Evolutionary conservation across 2,113 vertebrate species (phyloP).

Genomic region (Sebastes fasciatus): DNA sequence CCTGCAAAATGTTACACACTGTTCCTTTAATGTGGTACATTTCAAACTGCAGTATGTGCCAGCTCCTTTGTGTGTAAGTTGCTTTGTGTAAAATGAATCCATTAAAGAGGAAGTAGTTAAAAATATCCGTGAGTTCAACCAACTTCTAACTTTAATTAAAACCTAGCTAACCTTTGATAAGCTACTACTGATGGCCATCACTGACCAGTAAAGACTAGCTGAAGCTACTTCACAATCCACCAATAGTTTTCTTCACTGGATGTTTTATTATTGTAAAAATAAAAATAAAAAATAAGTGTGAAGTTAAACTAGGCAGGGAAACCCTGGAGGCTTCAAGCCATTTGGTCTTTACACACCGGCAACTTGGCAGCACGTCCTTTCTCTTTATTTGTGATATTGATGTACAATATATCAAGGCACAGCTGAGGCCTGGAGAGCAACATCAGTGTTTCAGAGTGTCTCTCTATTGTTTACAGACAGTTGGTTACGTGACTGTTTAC

Average conservation of each 20-base stretch:
- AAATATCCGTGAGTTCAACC: neutral
- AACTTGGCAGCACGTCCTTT: constrained; percentile 1
- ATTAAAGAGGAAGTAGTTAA: neutral
- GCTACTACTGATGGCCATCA: neutral
- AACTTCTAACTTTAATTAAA: neutral
- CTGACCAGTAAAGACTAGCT: neutral
- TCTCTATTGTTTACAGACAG: neutral
- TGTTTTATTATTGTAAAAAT: neutral
- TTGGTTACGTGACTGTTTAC: constrained; percentile 6
- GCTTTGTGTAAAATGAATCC: neutral
- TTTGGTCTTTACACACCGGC: constrained; percentile 15
- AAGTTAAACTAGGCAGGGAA: neutral
- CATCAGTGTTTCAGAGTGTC: neutral
- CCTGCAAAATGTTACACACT: too few relatives aligned
- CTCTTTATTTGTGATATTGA: constrained; percentile 29
- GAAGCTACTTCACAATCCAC: neutral
- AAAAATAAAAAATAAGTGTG: neutral
- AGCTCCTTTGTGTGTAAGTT: neutral
- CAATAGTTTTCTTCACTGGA: neutral
- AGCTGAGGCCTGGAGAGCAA: constrained; percentile 16
- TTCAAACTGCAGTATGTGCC: neutral
- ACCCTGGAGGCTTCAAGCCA: neutral
- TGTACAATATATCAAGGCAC: neutral
- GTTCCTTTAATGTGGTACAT: neutral
- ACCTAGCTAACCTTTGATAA: neutral